Evolutionary conservation across 2,797 vertebrate species (phyloP).

Genomic region (Adelosebastes latens): DNA sequence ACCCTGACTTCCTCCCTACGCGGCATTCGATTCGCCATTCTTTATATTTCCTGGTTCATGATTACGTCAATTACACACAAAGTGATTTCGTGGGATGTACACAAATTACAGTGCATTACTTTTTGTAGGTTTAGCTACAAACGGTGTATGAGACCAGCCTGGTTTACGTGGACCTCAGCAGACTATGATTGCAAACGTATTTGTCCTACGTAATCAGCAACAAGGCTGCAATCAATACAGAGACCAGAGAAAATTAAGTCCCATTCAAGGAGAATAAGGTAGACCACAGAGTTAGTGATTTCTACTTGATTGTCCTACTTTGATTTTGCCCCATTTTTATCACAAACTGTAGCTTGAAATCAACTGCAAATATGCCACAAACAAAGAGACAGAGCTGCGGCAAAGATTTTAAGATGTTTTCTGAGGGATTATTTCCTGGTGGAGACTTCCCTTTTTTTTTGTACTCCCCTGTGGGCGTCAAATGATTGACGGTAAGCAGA

Average conservation of each 20-base stretch:
- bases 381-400: neutral
- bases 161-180: too few relatives aligned
- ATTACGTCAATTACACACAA: too few relatives aligned
- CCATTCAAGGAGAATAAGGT: neutral
- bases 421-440: conserved; percentile 17
- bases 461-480: conserved; percentile 9
- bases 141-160: too few relatives aligned
- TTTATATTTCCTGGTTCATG: too few relatives aligned
- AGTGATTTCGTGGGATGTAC: too few relatives aligned
- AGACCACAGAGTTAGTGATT: neutral
- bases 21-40: too few relatives aligned
- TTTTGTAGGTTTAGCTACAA: too few relatives aligned
- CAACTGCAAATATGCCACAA: neutral
- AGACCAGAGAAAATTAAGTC: neutral
- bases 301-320: neutral
- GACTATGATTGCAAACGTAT: too few relatives aligned
- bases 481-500: conserved; percentile 49
- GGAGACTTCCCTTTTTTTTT: neutral
- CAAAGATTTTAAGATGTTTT: neutral
- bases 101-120: too few relatives aligned
- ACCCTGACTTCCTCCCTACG: too few relatives aligned
- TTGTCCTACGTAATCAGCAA: too few relatives aligned
- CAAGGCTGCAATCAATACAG: too few relatives aligned
- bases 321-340: neutral
- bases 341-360: neutral